phyloP scores from a whole-genome alignment of 2,113 vertebrate species.

The Colaptes auratus region DNA sequence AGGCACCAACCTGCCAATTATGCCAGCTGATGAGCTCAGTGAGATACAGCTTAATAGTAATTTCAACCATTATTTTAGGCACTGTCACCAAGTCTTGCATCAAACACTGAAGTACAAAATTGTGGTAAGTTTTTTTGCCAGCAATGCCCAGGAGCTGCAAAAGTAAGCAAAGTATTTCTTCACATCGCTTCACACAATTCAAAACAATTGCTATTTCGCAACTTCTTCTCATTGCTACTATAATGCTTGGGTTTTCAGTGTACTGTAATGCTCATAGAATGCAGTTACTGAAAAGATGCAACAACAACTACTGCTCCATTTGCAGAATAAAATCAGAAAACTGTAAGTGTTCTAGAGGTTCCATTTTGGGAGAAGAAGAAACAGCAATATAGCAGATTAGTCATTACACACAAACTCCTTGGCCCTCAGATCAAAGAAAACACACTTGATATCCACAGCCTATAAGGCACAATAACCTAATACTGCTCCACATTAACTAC shows the following conservation, averaged over 20 bases:
- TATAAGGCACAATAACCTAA: neutral
- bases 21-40: neutral
- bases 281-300: neutral
- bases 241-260: neutral
- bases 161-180: neutral
- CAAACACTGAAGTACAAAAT: neutral
- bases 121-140: neutral
- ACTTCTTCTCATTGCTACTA: neutral
- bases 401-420: neutral
- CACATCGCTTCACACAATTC: neutral
- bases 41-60: neutral
- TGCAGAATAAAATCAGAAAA: neutral
- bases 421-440: neutral
- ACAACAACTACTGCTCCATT: neutral
- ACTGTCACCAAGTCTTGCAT: neutral
- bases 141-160: neutral
- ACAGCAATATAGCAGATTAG: neutral
- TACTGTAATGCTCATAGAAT: neutral
- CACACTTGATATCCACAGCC: neutral
- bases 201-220: neutral
- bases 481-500: rapidly evolving
- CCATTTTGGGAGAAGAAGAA: neutral
- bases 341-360: neutral
- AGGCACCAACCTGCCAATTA: neutral
- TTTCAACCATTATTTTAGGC: neutral